These are phyloP conservation scores for Saccostrea cuccullata DNA, from an alignment of 1,140 invertebrate genomes.

Conservation along the genomic window DNA sequence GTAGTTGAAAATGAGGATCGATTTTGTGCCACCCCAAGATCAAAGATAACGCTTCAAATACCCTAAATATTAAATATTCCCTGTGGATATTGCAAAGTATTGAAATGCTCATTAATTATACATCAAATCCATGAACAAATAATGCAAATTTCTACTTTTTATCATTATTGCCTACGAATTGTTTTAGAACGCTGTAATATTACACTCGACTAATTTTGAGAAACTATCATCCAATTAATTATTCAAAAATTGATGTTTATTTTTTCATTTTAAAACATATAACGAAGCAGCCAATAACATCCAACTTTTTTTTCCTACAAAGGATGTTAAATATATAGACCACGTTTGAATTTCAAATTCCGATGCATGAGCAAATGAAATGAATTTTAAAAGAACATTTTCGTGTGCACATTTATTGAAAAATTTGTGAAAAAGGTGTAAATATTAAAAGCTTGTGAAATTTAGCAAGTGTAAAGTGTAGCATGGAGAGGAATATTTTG, in stretches of 20 bases:
- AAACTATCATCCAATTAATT: neutral
- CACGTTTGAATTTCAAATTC: neutral
- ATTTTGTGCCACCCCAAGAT: neutral
- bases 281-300: neutral
- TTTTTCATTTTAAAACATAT: neutral
- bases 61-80: neutral
- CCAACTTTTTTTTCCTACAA: neutral
- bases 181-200: neutral
- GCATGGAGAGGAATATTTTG: conserved; percentile 35
- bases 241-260: conserved; percentile 26
- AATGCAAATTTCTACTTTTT: neutral
- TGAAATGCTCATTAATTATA: conserved; percentile 27
- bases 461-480: neutral
- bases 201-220: neutral
- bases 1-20: neutral
- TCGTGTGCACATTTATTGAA: too few species aligned
- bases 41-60: neutral
- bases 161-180: neutral
- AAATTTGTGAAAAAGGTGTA: neutral
- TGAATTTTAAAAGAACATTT: neutral
- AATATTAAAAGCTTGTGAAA: neutral
- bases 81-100: neutral
- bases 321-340: neutral
- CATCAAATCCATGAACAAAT: neutral
- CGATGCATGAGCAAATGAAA: neutral